Conservation (phyloP, 1,140 invertebrate genomes). For the Leucophenga varia region DNA sequence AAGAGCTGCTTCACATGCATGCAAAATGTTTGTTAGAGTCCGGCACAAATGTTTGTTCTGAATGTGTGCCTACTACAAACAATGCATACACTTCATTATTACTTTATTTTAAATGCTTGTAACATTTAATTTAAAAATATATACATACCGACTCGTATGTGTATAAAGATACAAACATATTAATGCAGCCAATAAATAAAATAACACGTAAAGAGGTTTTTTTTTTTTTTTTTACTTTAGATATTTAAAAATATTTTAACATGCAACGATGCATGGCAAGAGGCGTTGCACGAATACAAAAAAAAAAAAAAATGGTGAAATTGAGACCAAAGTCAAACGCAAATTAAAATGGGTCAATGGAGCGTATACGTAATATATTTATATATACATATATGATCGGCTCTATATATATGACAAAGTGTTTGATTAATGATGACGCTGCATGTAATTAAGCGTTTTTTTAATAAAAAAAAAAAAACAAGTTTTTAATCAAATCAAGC, state of each 20-base stretch:
- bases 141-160: constrained; percentile 1
- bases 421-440: constrained; percentile 9
- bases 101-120: constrained; percentile 1
- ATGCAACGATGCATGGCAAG: no score
- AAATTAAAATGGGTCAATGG: no score
- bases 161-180: not conserved
- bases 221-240: no score
- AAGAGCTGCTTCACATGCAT: no score
- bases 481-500: not conserved
- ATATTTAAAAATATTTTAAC: not conserved
- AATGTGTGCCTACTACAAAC: constrained; percentile 20
- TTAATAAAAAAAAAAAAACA: constrained; percentile 4
- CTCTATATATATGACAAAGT: not conserved
- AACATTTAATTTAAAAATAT: not conserved
- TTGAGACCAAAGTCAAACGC: no score
- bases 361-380: constrained; percentile 2
- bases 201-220: no score
- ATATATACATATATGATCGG: constrained; percentile 25
- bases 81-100: constrained; percentile 26
- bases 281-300: not conserved
- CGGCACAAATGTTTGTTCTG: constrained; percentile 4
- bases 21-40: not conserved
- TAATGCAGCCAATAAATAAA: no score
- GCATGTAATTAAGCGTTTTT: constrained; percentile 18
- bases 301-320: no score